These are phyloP conservation scores for Cylas formicarius DNA, from an alignment of 1,140 invertebrate genomes.

Conservation along the genomic window DNA sequence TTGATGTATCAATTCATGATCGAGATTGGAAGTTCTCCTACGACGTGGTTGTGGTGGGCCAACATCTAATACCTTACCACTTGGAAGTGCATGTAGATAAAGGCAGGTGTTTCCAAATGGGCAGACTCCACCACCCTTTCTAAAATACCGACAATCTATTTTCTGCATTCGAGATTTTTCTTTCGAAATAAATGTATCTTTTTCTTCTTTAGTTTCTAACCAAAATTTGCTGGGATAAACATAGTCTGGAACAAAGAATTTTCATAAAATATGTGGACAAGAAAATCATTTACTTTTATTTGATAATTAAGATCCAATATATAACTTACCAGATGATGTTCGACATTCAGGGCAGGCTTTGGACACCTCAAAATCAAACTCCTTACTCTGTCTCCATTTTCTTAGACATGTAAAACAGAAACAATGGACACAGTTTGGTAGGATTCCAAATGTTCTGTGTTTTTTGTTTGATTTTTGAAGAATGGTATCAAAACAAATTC, in stretches of 20 bases:
- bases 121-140: conserved; percentile 69
- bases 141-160: conserved; percentile 83
- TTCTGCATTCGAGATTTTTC: conserved; percentile 57
- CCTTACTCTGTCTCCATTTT: conserved; percentile 73
- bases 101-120: conserved; percentile 89
- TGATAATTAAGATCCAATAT: background rate
- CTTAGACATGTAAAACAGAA: conserved; percentile 81
- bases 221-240: conserved; percentile 82
- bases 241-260: conserved; percentile 76
- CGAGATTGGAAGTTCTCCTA: conserved; percentile 19
- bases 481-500: conserved; percentile 79
- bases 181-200: conserved; percentile 78
- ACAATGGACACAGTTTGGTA: conserved; percentile 83
- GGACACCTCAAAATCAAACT: conserved; percentile 54
- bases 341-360: conserved; percentile 81
- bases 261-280: background rate
- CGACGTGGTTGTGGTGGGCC: conserved; percentile 54
- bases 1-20: conserved; percentile 13
- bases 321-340: conserved; percentile 46
- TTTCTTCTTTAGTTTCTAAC: conserved; percentile 78
- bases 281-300: background rate
- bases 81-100: conserved; percentile 73
- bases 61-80: conserved; percentile 68
- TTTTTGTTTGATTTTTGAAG: conserved; percentile 60
- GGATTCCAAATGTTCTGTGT: conserved; percentile 75